These are phyloP conservation scores for Druceiella hillmani DNA, from an alignment of 2,888 invertebrate species.

Conservation along the genomic window DNA sequence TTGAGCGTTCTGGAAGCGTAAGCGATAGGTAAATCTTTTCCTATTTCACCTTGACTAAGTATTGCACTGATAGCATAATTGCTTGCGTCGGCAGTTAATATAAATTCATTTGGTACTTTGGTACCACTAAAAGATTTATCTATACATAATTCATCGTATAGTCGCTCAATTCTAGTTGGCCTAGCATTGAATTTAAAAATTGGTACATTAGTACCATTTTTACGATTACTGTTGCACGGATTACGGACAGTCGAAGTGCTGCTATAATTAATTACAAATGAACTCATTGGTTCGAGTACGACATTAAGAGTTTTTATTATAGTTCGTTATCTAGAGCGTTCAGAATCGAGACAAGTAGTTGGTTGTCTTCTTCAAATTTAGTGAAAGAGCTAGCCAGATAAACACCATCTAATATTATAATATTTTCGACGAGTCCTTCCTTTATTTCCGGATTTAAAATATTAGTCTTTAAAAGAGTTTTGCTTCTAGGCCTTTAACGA, in stretches of 20 bases:
- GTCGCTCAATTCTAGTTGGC: too few species aligned
- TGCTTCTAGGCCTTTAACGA: slow-evolving; percentile 13
- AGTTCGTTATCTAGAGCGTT: slow-evolving; percentile 14
- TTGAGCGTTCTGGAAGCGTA: slow-evolving; percentile 28
- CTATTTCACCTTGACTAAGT: slow-evolving; percentile 24
- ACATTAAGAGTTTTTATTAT: slow-evolving; percentile 16
- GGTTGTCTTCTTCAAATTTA: slow-evolving; percentile 12
- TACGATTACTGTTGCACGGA: too few species aligned
- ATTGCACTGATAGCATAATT: slow-evolving; percentile 27
- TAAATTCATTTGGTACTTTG: slow-evolving; percentile 28
- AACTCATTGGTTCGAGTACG: slow-evolving; percentile 16
- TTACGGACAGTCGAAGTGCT: too few species aligned
- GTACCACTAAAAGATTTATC: too few species aligned
- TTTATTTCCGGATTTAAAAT: slow-evolving; percentile 16
- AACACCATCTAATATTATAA: slow-evolving; percentile 11
- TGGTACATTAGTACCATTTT: too few species aligned
- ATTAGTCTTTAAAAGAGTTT: slow-evolving; percentile 15
- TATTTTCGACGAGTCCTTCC: slow-evolving; percentile 16
- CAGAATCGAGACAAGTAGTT: slow-evolving; percentile 14
- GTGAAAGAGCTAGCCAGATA: slow-evolving; percentile 17
- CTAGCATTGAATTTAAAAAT: too few species aligned
- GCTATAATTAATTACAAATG: too few species aligned
- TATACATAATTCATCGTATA: too few species aligned
- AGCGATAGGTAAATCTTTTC: slow-evolving; percentile 28
- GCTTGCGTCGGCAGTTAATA: slow-evolving; percentile 28